Conservation (phyloP, 2,113 vertebrate genomes). For the Hypomesus transpacificus region DNA sequence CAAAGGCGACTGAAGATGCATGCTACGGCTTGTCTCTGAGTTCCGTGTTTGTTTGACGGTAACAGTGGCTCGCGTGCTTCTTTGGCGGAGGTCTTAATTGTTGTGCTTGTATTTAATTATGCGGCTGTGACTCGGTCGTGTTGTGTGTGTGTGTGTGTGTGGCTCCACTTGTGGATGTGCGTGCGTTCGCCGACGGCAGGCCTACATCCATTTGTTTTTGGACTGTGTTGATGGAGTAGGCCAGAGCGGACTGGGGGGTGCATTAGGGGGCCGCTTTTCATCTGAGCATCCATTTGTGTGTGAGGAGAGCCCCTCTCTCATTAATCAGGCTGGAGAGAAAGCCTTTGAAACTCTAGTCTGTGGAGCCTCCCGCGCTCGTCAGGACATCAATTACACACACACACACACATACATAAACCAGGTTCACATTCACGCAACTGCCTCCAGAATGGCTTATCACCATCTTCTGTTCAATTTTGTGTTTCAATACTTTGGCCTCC, state of each 20-base stretch:
- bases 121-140: too few species aligned
- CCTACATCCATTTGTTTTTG: neutral
- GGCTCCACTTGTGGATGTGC: too few species aligned
- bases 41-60: too few species aligned
- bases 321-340: neutral
- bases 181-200: too few species aligned
- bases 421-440: neutral
- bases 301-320: neutral
- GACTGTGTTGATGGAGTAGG: neutral
- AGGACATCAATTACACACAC: conserved; percentile 12
- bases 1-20: too few species aligned
- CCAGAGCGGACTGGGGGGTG: neutral
- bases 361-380: conserved; percentile 4
- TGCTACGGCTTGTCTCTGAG: too few species aligned
- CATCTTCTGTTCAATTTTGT: neutral
- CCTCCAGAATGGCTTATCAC: neutral
- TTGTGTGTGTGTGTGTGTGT: too few species aligned
- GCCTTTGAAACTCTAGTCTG: conserved; percentile 19
- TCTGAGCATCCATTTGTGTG: neutral
- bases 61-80: too few species aligned
- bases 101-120: too few species aligned
- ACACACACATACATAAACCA: neutral
- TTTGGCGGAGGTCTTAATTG: too few species aligned
- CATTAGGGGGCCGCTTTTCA: neutral
- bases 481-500: too few species aligned